Percentiles rank a stretch among this genome's conserved stretches.
Evolutionary conservation across 1,140 invertebrate genomes (phyloP).

Genomic region (Papilio dardanus): DNA sequence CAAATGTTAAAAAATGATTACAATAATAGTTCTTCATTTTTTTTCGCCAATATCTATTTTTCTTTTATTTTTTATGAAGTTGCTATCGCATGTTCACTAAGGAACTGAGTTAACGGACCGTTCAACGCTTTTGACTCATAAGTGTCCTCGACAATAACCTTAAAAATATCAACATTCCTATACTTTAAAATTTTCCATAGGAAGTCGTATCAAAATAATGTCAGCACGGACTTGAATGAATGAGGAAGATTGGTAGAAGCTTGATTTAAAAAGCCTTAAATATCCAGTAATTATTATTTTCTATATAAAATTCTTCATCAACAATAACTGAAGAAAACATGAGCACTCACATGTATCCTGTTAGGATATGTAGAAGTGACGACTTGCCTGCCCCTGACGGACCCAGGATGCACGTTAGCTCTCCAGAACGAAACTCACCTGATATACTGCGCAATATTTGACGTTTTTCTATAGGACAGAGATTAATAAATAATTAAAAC

Average conservation of each 20-base stretch:
- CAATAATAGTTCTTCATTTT: background rate
- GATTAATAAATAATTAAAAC: background rate
- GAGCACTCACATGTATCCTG: constrained; percentile 87
- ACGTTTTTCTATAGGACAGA: constrained; percentile 78
- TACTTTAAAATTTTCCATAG: background rate
- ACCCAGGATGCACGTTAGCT: constrained; percentile 91
- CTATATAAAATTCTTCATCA: too few species aligned
- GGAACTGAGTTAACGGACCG: background rate
- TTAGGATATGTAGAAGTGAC: constrained; percentile 88
- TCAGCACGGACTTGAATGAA: background rate
- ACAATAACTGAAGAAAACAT: too few species aligned
- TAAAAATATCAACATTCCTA: background rate
- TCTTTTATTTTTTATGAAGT: background rate
- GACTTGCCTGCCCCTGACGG: constrained; percentile 92
- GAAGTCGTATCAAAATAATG: background rate
- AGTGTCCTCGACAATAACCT: background rate
- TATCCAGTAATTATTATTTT: too few species aligned
- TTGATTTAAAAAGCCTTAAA: too few species aligned
- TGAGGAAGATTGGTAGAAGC: background rate
- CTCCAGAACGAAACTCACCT: constrained; percentile 85
- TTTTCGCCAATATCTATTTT: background rate
- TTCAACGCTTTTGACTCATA: background rate
- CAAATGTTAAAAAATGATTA: background rate
- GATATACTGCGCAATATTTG: constrained; percentile 86
- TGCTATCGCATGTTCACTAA: background rate